A percentile compares a stretch with the other conserved stretches of the same genome.
Evolutionary conservation across 1,140 invertebrate species (phyloP).

Genomic region (Paralvinella palmiformis): DNA sequence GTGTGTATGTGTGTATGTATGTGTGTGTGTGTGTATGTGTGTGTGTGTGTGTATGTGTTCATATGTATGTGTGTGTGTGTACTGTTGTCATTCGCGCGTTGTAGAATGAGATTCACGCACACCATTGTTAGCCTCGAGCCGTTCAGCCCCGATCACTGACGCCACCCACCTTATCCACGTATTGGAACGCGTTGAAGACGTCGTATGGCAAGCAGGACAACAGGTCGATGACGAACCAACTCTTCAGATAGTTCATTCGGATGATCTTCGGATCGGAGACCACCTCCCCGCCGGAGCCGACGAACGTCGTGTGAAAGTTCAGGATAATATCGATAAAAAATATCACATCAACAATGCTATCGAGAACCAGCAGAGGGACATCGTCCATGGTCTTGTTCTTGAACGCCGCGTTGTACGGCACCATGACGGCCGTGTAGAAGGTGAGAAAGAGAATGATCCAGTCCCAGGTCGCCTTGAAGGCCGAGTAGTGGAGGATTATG

Average conservation of each 20-base stretch:
- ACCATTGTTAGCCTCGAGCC: too few species aligned
- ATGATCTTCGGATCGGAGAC: constrained; percentile 97
- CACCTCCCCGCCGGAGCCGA: constrained; percentile 75
- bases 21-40: too few species aligned
- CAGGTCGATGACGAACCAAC: constrained; percentile 99
- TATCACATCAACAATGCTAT: constrained; percentile 97
- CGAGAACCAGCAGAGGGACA: constrained; percentile 83
- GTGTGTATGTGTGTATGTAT: too few species aligned
- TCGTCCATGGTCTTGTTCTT: constrained; percentile 99
- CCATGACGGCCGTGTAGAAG: constrained; percentile 99
- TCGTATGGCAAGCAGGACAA: constrained; percentile 99
- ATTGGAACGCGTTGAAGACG: constrained; percentile 99
- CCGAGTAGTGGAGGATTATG: constrained; percentile 97
- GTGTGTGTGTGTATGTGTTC: too few species aligned
- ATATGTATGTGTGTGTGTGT: too few species aligned
- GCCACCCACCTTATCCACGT: constrained; percentile 89
- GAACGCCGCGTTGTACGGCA: constrained; percentile 99
- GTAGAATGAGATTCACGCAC: too few species aligned
- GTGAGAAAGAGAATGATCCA: constrained; percentile 94
- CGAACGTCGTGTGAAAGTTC: constrained; percentile 99
- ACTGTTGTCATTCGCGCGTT: too few species aligned
- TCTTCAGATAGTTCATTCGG: constrained; percentile 97
- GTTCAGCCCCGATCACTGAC: constrained; percentile 3
- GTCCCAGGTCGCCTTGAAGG: constrained; percentile 96
- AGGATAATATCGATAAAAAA: constrained; percentile 99